Percentiles rank a stretch among this genome's conserved stretches.
Conservation (phyloP, 2,888 invertebrate species). For the Perdita meconis region DNA sequence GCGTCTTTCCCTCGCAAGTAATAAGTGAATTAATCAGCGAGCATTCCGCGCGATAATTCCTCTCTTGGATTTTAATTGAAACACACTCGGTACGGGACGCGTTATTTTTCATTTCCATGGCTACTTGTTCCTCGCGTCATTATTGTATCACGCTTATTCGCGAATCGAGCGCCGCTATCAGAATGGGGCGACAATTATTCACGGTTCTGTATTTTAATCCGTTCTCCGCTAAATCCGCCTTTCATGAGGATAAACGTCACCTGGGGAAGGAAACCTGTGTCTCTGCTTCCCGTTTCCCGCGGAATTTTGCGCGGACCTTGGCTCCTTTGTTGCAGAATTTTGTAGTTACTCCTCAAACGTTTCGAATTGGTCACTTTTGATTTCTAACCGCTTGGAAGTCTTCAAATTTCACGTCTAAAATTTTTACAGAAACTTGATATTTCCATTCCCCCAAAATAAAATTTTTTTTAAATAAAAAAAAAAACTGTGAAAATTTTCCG, state of each 20-base stretch:
- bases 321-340: too few species aligned
- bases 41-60: slow-evolving; percentile 13
- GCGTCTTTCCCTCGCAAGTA: neutral
- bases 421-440: too few species aligned
- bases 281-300: neutral
- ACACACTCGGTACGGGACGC: neutral
- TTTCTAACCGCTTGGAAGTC: too few species aligned
- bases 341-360: too few species aligned
- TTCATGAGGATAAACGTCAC: slow-evolving; percentile 1
- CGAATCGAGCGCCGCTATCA: slow-evolving; percentile 1
- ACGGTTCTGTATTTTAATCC: slow-evolving; percentile 14
- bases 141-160: slow-evolving; percentile 16
- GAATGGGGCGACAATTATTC: slow-evolving; percentile 26
- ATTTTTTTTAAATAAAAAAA: too few species aligned
- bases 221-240: slow-evolving; percentile 6
- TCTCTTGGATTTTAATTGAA: slow-evolving; percentile 21
- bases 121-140: slow-evolving; percentile 1
- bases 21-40: slow-evolving; percentile 10
- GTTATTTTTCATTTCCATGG: slow-evolving; percentile 15
- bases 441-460: too few species aligned
- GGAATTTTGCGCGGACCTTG: too few species aligned
- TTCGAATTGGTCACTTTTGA: too few species aligned
- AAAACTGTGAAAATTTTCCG: neutral
- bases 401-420: too few species aligned
- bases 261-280: neutral